Conservation (phyloP, 2,113 vertebrate genomes). For the Sinocyclocheilus anophthalmus region DNA sequence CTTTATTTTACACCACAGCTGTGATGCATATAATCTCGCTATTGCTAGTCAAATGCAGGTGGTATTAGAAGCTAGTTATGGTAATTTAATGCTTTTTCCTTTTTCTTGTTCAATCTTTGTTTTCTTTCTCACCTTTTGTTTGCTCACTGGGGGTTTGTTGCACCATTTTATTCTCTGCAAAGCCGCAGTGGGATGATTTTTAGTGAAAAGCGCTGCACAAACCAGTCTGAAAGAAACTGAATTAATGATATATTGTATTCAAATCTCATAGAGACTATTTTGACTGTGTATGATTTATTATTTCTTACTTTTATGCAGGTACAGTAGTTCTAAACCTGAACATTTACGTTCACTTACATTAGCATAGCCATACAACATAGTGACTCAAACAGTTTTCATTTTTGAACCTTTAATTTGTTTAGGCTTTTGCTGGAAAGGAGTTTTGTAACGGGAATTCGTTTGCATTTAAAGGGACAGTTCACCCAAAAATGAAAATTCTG, state of each 20-base stretch:
- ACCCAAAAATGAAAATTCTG: no score
- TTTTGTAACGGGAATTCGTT: no score
- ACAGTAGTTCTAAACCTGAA: neutral
- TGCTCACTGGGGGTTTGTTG: neutral
- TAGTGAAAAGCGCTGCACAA: neutral
- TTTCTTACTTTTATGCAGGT: neutral
- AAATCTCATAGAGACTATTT: neutral
- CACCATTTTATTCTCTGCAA: neutral
- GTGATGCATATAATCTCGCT: neutral
- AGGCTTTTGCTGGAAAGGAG: neutral
- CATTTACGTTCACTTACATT: neutral
- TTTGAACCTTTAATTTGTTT: neutral
- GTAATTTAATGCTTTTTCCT: neutral
- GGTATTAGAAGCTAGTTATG: neutral
- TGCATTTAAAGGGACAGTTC: neutral
- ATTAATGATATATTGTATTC: neutral
- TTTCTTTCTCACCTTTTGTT: neutral
- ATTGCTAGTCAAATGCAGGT: neutral
- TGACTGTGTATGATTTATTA: no score
- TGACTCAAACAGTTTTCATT: neutral
- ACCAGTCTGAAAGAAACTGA: neutral
- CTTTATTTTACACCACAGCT: neutral
- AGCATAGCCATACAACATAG: neutral
- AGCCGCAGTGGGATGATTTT: neutral
- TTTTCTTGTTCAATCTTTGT: neutral